Evolutionary conservation across 2,113 vertebrate genomes (phyloP).

Genomic region (Crotalus tigris): DNA sequence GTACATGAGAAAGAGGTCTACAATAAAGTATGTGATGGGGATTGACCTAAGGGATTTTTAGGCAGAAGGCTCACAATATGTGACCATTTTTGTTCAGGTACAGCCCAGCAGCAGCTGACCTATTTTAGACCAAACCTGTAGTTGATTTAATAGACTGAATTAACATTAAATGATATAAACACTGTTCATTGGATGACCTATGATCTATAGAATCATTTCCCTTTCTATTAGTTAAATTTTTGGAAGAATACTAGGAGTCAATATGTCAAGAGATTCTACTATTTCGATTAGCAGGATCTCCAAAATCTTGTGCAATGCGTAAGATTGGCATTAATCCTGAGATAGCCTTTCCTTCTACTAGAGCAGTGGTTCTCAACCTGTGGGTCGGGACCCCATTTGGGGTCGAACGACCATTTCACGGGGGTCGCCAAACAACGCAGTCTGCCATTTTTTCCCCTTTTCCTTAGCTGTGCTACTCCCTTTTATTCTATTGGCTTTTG

Average conservation of each 20-base stretch:
- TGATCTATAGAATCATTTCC: background rate
- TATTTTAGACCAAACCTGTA: background rate
- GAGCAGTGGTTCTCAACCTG: too few relatives aligned
- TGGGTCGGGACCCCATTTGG: too few relatives aligned
- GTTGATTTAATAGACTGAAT: background rate
- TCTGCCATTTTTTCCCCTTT: too few relatives aligned
- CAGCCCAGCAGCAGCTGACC: background rate
- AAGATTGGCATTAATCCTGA: background rate
- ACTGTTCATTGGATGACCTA: background rate
- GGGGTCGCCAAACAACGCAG: too few relatives aligned
- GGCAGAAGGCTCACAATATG: background rate
- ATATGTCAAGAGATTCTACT: background rate
- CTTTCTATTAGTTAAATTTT: background rate
- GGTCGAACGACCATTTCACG: too few relatives aligned
- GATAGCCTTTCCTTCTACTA: background rate
- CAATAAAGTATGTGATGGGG: background rate
- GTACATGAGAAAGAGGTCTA: background rate
- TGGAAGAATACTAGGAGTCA: background rate
- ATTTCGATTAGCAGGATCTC: background rate
- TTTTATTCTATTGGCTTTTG: too few relatives aligned
- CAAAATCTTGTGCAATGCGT: background rate
- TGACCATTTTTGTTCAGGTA: background rate
- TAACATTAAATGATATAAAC: background rate
- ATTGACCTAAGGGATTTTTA: background rate
- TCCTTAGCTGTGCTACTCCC: too few relatives aligned